These are phyloP conservation scores for Meda fulgida DNA, from an alignment of 2,797 vertebrate genomes.

Conservation along the genomic window DNA sequence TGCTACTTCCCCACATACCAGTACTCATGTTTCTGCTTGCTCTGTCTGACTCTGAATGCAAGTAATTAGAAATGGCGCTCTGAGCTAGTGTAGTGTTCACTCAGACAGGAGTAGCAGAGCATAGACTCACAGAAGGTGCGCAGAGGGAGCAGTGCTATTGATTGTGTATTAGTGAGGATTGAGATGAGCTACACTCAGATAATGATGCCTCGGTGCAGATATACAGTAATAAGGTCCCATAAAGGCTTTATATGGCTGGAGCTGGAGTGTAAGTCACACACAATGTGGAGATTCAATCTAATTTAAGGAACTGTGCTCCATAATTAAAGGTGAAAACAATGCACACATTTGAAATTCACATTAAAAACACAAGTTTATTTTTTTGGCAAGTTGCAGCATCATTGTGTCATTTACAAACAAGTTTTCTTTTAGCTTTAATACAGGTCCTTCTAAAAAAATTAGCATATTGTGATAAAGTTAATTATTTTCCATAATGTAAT, in stretches of 20 bases:
- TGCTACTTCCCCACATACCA: background rate
- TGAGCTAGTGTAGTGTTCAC: too few relatives aligned
- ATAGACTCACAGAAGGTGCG: background rate
- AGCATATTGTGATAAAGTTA: too few relatives aligned
- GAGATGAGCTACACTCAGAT: conserved; percentile 39
- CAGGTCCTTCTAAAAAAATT: too few relatives aligned
- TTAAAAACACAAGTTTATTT: background rate
- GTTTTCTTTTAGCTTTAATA: background rate
- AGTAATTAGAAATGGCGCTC: background rate
- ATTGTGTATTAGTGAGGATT: conserved; percentile 47
- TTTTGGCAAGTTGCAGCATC: background rate
- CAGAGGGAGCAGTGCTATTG: conserved; percentile 49
- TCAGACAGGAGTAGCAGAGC: too few relatives aligned
- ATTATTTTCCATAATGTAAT: too few relatives aligned
- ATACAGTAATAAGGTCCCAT: conserved; percentile 35
- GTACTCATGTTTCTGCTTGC: conserved; percentile 17
- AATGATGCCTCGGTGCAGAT: conserved; percentile 31
- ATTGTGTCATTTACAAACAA: background rate
- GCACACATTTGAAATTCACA: background rate
- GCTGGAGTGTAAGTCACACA: background rate
- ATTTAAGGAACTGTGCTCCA: background rate
- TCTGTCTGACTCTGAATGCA: conserved; percentile 12
- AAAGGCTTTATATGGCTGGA: conserved; percentile 23
- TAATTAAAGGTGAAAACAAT: background rate
- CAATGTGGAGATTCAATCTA: background rate